Evolutionary conservation across 1,140 invertebrate species (phyloP).

Genomic region (Bombus waltoni): DNA sequence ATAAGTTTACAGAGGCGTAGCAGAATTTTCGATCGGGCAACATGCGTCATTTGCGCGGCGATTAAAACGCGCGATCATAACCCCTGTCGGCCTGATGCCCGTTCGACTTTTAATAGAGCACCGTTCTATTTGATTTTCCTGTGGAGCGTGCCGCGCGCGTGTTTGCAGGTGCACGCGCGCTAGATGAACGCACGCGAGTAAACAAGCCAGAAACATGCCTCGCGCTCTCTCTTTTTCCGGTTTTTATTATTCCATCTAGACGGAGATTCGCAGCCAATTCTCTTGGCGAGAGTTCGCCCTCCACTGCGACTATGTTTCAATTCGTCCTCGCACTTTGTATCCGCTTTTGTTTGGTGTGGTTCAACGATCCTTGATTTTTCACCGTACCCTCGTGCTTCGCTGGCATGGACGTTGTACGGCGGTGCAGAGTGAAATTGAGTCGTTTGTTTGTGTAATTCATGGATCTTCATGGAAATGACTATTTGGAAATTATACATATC

Average conservation of each 20-base stretch:
- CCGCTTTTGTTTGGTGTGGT: too few species aligned
- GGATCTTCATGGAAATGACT: too few species aligned
- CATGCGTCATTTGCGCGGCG: conserved; percentile 48
- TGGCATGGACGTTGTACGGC: too few species aligned
- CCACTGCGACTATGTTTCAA: too few species aligned
- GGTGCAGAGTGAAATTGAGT: neutral
- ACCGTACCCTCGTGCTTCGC: too few species aligned
- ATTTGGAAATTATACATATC: too few species aligned
- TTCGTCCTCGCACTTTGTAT: neutral
- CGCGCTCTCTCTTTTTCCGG: neutral
- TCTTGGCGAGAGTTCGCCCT: neutral
- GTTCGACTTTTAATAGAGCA: conserved; percentile 73
- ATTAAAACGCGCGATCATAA: conserved; percentile 71
- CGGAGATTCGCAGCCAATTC: neutral
- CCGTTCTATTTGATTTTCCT: conserved; percentile 70
- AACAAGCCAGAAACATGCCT: neutral
- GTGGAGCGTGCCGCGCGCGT: conserved; percentile 27
- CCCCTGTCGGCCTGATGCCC: conserved; percentile 52
- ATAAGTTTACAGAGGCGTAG: conserved; percentile 8
- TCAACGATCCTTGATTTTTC: neutral
- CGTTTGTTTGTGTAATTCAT: neutral
- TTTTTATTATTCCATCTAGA: conserved; percentile 40
- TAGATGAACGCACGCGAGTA: conserved; percentile 11
- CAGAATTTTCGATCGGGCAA: conserved; percentile 10
- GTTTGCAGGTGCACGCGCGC: neutral